Base-by-base conservation (phyloP, 2,888 invertebrate species). In the Zygothrica quintamaculata region DNA sequence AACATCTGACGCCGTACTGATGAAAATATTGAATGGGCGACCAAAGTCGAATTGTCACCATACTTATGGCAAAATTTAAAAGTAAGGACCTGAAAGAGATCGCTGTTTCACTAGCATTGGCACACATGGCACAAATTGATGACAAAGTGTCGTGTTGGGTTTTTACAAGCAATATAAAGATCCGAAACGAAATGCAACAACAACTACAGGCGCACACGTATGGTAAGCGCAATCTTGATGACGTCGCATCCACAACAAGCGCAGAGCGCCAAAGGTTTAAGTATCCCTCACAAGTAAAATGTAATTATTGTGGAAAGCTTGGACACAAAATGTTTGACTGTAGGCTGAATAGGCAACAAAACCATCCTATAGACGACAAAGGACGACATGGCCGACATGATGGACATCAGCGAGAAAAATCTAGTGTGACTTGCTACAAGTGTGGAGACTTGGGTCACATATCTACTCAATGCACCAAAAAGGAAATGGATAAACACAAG, bases 91-190 rank as follows among this genome's bases (percentile, higher is more conserved):
- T n/a, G n/a, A n/a, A n/a, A n/a, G n/a, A n/a, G n/a, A n/a, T n/a
- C n/a, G n/a, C n/a, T n/a, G n/a, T n/a, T n/a, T n/a, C 31, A 1
- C 15, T 33, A 29, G 29, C 33, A 11, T 31, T 44, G 31, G 44
- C 44, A 2, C 39, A 39, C 39, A 39, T 39, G 39, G 39, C 39
- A 2, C 39, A 22, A 25, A 36, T 48, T 25, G 15, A 48, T 8
- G 36, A 36, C 16, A 48, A 25, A 12, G 36, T 48, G 13, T 26
- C 37, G 37, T 37, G 36, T 26, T 48, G 48, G 37, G 7, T 48
- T 13, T 37, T 37, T 26, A 36, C 48, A 3, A 48, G 13, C 3
- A 48, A 36, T 37, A 36, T 48, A 26, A 36, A 34, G n/a, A 48
- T 15, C 8, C 37, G 26, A 15, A 48, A 48, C 37, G 36, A 48